A percentile compares a stretch with the other conserved stretches of the same genome.
These are phyloP conservation scores for Menura novaehollandiae DNA, from an alignment of 2,113 vertebrate species.

Conservation along the genomic window DNA sequence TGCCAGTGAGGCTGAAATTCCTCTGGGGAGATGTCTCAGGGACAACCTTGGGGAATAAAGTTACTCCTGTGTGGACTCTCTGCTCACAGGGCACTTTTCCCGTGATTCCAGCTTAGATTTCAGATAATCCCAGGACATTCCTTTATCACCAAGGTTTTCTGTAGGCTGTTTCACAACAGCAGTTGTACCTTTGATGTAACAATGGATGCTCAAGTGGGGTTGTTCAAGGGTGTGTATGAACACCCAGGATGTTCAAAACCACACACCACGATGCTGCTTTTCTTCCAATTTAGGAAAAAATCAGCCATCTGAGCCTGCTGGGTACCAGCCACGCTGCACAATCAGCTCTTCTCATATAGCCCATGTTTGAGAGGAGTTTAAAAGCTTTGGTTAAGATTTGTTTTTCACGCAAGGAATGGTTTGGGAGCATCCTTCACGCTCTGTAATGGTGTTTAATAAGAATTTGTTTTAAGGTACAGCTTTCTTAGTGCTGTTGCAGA, in stretches of 20 bases:
- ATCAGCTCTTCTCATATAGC: neutral
- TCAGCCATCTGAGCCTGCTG: neutral
- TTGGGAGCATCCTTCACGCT: neutral
- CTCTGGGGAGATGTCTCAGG: neutral
- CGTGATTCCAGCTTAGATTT: neutral
- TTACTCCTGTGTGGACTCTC: fast-evolving
- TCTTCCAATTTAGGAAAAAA: neutral
- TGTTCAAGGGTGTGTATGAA: neutral
- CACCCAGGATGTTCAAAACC: neutral
- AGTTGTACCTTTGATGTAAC: neutral
- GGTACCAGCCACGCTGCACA: neutral
- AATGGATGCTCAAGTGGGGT: neutral
- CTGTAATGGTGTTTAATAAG: neutral
- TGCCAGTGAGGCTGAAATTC: neutral
- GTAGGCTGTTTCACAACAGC: neutral
- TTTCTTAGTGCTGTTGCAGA: neutral
- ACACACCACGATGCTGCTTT: neutral
- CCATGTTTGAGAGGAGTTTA: fast-evolving
- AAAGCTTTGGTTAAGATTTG: neutral
- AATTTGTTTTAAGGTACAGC: neutral
- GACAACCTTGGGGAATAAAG: neutral
- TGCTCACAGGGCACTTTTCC: neutral
- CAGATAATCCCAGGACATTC: neutral
- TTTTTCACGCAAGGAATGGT: neutral
- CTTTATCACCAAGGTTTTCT: neutral